A percentile compares a stretch with the other conserved stretches of the same genome.
phyloP scores from a whole-genome alignment of 1,140 invertebrate species.

The Ceratitis capitata region DNA sequence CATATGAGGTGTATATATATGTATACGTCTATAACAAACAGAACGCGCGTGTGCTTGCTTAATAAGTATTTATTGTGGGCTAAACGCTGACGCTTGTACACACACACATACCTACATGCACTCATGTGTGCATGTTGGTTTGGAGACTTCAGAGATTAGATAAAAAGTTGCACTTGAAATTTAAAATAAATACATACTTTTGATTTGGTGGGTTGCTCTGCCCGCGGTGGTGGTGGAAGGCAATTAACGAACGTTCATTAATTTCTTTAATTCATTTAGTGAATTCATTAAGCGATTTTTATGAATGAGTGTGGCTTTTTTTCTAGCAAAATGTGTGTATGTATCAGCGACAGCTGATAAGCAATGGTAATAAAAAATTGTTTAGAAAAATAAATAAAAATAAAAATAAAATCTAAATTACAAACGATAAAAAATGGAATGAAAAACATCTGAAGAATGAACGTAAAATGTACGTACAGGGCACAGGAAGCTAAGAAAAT shows the following conservation, averaged over 20 bases:
- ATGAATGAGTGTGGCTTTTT: background rate
- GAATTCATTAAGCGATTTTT: background rate
- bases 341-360: background rate
- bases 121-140: no score
- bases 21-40: no score
- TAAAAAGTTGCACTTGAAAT: background rate
- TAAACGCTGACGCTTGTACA: background rate
- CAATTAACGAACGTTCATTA: background rate
- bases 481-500: background rate
- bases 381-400: background rate
- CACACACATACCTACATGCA: no score
- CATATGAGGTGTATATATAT: background rate
- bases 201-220: background rate
- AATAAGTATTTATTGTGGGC: background rate
- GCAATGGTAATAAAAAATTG: background rate
- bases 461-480: no score
- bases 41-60: background rate
- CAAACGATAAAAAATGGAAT: background rate
- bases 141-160: slow-evolving; percentile 5
- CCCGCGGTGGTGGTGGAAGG: background rate
- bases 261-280: background rate
- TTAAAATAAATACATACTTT: background rate
- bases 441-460: no score
- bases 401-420: background rate
- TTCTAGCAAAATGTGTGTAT: background rate